Base-by-base conservation (phyloP, 2,888 invertebrate species). In the Troglohyphantes excavatus region DNA sequence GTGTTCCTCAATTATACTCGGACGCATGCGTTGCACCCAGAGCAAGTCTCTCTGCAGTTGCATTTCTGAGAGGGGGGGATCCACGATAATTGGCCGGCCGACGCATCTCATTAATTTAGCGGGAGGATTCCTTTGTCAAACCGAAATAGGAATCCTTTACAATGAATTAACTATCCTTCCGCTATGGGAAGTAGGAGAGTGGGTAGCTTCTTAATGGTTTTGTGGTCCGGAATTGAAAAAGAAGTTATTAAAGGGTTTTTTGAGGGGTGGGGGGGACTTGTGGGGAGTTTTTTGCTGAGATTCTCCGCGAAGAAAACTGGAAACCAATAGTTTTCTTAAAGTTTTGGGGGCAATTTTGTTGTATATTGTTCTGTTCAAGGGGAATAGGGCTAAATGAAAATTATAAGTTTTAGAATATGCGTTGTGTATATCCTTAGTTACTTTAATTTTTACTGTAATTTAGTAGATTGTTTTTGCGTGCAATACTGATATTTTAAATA, bases 101-200 rank as follows among this genome's bases (percentile, higher is more conserved):
- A 76, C 70, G 85, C 85, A 85, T 85, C 85, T 85, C 85, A 84
- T 85, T 85, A 85, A 85, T 85, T 85, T 85, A 67, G 76, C 59
- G 59, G 59, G 46, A 68, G 68, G 75, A 85, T 76, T 76, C 85
- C 85, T 76, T 85, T 85, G 85, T 85, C 85, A 78, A 76, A 68
- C 68, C 68, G 75, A 65, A 75, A 84, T 84, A 67, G 84, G 84
- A 75, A 83, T 83, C 72, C 59, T 43, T 61, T 26, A 72, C 75
- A 78, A 85, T 85, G 85, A 85, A 85, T 85, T 85, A 85, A 76
- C 85, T 78, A 76, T 78, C 85, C 83, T 72, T 81, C 67, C 53
- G 21, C 27, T 70, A 29, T 53, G 27, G 33, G 46, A 72, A 33
- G 82, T 46, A 39, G 59, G 33, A 29, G 27, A n/a, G 43, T 46